A percentile compares a stretch with the other conserved stretches of the same genome.
Evolutionary conservation across 2,888 invertebrate species (phyloP).

Genomic region (Cosmopolites sordidus): DNA sequence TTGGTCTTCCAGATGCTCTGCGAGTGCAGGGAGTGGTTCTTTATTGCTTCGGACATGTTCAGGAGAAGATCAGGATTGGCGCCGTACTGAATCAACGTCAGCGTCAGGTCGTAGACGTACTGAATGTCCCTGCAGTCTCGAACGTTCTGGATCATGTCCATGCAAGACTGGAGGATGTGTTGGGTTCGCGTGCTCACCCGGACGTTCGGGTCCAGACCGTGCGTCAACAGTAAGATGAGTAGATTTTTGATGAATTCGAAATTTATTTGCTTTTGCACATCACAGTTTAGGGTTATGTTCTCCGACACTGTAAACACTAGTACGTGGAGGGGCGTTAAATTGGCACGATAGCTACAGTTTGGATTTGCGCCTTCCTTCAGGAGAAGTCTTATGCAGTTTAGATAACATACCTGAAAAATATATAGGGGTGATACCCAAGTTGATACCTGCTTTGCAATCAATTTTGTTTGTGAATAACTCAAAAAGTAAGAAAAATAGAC

Average conservation of each 20-base stretch:
- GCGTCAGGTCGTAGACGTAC: slow-evolving; percentile 65
- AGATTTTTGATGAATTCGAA: slow-evolving; percentile 69
- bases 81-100: slow-evolving; percentile 68
- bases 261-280: slow-evolving; percentile 62
- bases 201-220: slow-evolving; percentile 65
- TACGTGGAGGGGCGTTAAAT: slow-evolving; percentile 66
- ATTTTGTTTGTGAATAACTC: too few relatives aligned
- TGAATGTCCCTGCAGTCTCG: slow-evolving; percentile 62
- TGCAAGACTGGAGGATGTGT: slow-evolving; percentile 66
- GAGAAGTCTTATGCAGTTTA: slow-evolving; percentile 65
- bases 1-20: slow-evolving; percentile 55
- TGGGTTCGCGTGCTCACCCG: slow-evolving; percentile 58
- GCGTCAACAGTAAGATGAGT: slow-evolving; percentile 59
- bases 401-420: slow-evolving; percentile 59
- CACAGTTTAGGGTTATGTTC: slow-evolving; percentile 64
- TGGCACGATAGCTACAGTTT: slow-evolving; percentile 65
- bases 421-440: too few relatives aligned
- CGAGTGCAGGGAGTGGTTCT: slow-evolving; percentile 43
- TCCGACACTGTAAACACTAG: slow-evolving; percentile 68
- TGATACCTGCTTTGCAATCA: too few relatives aligned
- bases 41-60: slow-evolving; percentile 48
- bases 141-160: slow-evolving; percentile 67
- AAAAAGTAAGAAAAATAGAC: too few relatives aligned
- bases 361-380: slow-evolving; percentile 69
- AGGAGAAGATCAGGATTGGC: slow-evolving; percentile 68